Evolutionary conservation across 2,797 vertebrate species (phyloP).

Genomic region (Pogonophryne albipinna): DNA sequence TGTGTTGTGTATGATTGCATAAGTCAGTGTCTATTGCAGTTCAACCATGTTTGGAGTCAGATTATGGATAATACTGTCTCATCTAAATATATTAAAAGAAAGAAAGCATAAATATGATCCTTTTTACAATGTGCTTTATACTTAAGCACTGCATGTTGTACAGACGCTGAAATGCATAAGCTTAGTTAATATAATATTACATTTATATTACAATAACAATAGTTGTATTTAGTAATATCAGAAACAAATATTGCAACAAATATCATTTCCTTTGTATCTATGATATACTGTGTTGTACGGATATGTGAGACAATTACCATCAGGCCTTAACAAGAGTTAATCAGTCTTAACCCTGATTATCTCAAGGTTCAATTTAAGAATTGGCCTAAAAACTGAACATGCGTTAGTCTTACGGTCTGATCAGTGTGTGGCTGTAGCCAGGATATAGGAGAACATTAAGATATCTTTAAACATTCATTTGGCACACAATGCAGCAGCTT

Average conservation of each 20-base stretch:
- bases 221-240: not conserved
- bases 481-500: not conserved
- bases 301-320: constrained; percentile 41
- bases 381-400: constrained; percentile 54
- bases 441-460: not conserved
- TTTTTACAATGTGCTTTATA: not conserved
- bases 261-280: not conserved
- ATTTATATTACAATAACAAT: not conserved
- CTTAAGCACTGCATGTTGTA: not conserved
- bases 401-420: constrained; percentile 36
- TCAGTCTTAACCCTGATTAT: constrained; percentile 79
- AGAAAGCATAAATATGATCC: not conserved
- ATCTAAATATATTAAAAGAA: not conserved
- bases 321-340: constrained; percentile 55
- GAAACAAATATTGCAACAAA: not conserved
- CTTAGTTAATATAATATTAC: not conserved
- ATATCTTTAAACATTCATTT: constrained; percentile 12
- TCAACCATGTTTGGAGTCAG: constrained; percentile 14
- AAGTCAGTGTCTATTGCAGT: constrained; percentile 22
- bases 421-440: constrained; percentile 12
- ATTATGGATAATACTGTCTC: constrained; percentile 3
- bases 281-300: constrained; percentile 11
- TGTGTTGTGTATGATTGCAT: constrained; percentile 30
- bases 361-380: constrained; percentile 56
- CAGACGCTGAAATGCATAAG: not conserved